Conservation (phyloP, 2,113 vertebrate species). For the Dascyllus trimaculatus region DNA sequence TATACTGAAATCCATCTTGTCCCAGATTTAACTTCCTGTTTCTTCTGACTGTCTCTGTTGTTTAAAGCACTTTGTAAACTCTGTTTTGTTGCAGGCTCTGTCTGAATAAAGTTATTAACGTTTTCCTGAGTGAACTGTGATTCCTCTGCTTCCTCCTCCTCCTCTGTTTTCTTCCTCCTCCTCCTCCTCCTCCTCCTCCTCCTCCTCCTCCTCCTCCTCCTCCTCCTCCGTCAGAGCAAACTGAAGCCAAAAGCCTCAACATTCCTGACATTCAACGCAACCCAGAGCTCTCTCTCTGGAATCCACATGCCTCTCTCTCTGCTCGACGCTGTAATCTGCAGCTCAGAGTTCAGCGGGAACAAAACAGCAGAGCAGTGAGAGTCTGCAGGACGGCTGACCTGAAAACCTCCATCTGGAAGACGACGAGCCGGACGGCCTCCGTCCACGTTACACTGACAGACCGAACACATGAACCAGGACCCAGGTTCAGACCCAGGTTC, state of each 20-base stretch:
- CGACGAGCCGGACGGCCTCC: no score
- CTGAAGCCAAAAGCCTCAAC: constrained; percentile 73
- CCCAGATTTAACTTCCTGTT: no score
- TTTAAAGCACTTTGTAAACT: no score
- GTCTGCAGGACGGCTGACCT: no score
- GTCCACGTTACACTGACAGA: no score
- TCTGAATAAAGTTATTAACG: no score
- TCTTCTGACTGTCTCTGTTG: no score
- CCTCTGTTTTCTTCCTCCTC: not conserved
- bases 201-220: constrained; percentile 16
- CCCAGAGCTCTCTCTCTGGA: constrained; percentile 53
- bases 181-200: constrained; percentile 6
- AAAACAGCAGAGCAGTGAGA: constrained; percentile 21
- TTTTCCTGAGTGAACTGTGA: not conserved
- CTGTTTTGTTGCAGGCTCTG: no score
- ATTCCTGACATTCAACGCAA: constrained; percentile 81
- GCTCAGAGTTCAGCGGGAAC: constrained; percentile 65
- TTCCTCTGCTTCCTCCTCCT: constrained; percentile 1
- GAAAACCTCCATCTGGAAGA: no score
- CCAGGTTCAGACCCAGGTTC: no score
- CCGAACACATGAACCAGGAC: no score
- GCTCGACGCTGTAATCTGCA: constrained; percentile 38
- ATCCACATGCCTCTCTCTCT: constrained; percentile 36
- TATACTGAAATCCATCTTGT: no score
- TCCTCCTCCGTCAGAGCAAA: constrained; percentile 59